Conservation (phyloP, 23 tunicate genomes). For the Trididemnum clinides region DNA sequence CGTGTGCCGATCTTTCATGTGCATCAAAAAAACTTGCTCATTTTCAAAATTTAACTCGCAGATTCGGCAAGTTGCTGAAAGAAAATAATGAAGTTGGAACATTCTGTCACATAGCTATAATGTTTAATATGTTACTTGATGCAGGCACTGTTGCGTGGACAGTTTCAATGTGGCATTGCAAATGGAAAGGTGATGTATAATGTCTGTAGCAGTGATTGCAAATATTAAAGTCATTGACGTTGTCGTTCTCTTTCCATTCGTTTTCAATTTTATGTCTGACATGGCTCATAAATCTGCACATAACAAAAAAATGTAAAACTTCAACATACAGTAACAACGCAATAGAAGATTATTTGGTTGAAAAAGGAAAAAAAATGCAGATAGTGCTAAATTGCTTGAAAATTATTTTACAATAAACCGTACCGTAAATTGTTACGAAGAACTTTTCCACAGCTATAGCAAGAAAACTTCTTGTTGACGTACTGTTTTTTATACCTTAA, state of each 20-base stretch:
- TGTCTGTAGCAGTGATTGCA: constrained; percentile 77
- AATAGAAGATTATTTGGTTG: background rate
- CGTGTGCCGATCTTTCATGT: constrained; percentile 72
- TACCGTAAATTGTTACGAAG: constrained; percentile 76
- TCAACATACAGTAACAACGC: background rate
- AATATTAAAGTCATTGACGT: constrained; percentile 44
- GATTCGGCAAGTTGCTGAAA: constrained; percentile 70
- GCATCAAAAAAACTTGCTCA: constrained; percentile 57
- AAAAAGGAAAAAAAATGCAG: background rate
- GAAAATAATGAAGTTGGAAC: background rate
- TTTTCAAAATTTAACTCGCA: constrained; percentile 68
- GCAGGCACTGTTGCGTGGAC: constrained; percentile 81
- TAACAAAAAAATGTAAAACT: background rate
- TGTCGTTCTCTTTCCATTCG: constrained; percentile 63
- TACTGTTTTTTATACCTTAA: constrained; percentile 28
- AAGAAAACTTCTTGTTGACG: constrained; percentile 39
- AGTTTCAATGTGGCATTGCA: constrained; percentile 85
- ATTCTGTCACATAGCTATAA: background rate
- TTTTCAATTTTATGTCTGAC: constrained; percentile 79
- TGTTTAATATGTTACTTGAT: constrained; percentile 29
- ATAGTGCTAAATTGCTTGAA: background rate
- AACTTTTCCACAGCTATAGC: constrained; percentile 75
- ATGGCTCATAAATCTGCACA: constrained; percentile 83
- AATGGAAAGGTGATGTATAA: constrained; percentile 71
- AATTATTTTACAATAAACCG: background rate